A percentile compares a stretch with the other conserved stretches of the same genome.
Conservation (phyloP, 2,113 vertebrate genomes). For the Odobenus rosmarus region DNA sequence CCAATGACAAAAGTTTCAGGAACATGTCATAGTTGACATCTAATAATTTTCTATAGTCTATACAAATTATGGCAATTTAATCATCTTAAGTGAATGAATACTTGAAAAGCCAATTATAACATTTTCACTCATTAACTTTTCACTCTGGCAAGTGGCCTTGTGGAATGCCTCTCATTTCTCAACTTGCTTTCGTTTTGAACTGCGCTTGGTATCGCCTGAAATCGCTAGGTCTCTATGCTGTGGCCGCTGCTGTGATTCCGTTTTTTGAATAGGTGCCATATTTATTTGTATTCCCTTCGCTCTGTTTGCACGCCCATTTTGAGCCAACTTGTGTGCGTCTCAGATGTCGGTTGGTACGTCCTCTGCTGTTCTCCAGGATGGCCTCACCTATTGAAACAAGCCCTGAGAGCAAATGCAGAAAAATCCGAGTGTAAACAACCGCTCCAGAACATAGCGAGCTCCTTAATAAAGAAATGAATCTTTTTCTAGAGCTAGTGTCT, state of each 20-base stretch:
- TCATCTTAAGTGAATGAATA: constrained; percentile 73
- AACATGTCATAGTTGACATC: constrained; percentile 56
- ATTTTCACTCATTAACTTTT: constrained; percentile 66
- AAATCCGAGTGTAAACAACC: constrained; percentile 74
- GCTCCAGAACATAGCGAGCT: constrained; percentile 68
- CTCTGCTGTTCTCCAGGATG: constrained; percentile 71
- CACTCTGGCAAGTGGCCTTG: constrained; percentile 26
- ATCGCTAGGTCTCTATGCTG: constrained; percentile 18
- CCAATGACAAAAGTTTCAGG: constrained; percentile 67
- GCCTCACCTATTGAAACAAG: constrained; percentile 62
- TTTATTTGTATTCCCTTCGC: constrained; percentile 70
- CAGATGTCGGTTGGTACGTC: constrained; percentile 74
- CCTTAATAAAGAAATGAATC: constrained; percentile 77
- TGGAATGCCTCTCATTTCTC: constrained; percentile 15
- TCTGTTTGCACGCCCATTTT: constrained; percentile 52
- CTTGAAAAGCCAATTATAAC: constrained; percentile 75
- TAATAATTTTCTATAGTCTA: constrained; percentile 59
- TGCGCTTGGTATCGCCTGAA: constrained; percentile 22
- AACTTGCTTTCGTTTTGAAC: constrained; percentile 74
- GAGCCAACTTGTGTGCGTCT: constrained; percentile 66
- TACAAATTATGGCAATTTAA: constrained; percentile 65
- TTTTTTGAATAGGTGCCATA: constrained; percentile 65
- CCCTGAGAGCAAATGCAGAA: constrained; percentile 63
- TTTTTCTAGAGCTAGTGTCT: constrained; percentile 68
- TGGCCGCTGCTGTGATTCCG: not conserved